Evolutionary conservation across 1,140 invertebrate genomes (phyloP), one percentile per base, ranked within the genome.

Genomic region (Aricia agestis): DNA sequence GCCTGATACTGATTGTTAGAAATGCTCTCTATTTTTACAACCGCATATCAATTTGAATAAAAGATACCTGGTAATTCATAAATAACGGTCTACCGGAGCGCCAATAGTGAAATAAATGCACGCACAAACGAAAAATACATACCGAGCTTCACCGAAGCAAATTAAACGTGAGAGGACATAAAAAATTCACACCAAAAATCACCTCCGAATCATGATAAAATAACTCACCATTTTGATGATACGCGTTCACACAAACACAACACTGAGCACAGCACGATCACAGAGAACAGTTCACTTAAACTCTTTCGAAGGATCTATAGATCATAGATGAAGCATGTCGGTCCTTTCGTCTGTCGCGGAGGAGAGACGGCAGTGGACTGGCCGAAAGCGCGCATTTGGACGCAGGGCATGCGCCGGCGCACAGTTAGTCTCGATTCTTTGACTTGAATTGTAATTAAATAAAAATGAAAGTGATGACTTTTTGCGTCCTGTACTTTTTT

Each of bases 311-410:
- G 59, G 36, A 59, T 69, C 32, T 69, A 72, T 70, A 74, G 69
- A 67, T 72, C 72, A 81, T 72, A 80, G 76, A 79, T 61, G 69
- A 80, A 79, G 74, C 83, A 82, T 83, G 74, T 76, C 81, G 79
- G 85, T 86, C 82, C 84, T 83, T 68, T 82, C 85, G 87, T 85
- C 85, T 87, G 85, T 84, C 82, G 75, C 78, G 68, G 42, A 70
- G 74, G 83, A 84, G 74, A 86, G 86, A 85, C 87, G 83, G 82
- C 83, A 74, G 78, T 84, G 85, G 84, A 88, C 86, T 90, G 74
- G 70, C 83, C 79, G 83, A 86, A 88, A 88, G 86, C 83, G 72
- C 76, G 72, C 69, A 63, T 87, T 77, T 68, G 73, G 71, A 87
- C 84, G 83, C 86, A 76, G 81, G 78, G 78, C 78, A 86, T 86